These are phyloP conservation scores for Monarcha castaneiventris DNA, from an alignment of 2,113 vertebrate genomes.

Conservation along the genomic window DNA sequence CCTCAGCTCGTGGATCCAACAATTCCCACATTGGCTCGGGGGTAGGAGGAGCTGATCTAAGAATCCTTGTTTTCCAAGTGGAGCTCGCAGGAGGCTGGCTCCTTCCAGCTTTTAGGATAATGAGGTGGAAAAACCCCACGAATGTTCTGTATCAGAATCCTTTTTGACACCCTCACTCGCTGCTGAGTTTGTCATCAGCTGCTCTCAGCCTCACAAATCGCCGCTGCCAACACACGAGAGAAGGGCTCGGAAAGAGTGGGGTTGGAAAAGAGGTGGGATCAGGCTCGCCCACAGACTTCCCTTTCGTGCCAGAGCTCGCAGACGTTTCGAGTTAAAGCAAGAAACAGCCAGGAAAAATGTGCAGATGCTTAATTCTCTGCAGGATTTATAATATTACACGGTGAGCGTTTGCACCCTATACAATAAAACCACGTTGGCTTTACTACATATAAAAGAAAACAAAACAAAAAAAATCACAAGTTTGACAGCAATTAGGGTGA, in stretches of 20 bases:
- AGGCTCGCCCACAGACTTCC: conserved; percentile 62
- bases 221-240: conserved; percentile 5
- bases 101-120: not conserved
- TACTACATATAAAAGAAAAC: conserved; percentile 68
- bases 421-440: conserved; percentile 69
- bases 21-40: not conserved
- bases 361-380: conserved; percentile 72
- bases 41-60: not conserved
- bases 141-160: not conserved
- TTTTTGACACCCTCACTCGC: not conserved
- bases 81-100: not conserved
- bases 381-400: conserved; percentile 71
- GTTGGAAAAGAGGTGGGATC: conserved; percentile 65
- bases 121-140: not conserved
- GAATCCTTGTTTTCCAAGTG: not conserved
- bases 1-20: not conserved
- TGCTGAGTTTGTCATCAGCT: conserved; percentile 11
- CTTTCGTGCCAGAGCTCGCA: conserved; percentile 54
- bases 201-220: not conserved
- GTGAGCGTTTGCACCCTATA: conserved; percentile 67
- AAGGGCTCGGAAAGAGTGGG: conserved; percentile 40
- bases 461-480: conserved; percentile 56
- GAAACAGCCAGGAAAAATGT: conserved; percentile 57
- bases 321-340: conserved; percentile 67
- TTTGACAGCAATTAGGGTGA: conserved; percentile 68